Conservation (phyloP, 2,113 vertebrate species). For the Oryzias celebensis region DNA sequence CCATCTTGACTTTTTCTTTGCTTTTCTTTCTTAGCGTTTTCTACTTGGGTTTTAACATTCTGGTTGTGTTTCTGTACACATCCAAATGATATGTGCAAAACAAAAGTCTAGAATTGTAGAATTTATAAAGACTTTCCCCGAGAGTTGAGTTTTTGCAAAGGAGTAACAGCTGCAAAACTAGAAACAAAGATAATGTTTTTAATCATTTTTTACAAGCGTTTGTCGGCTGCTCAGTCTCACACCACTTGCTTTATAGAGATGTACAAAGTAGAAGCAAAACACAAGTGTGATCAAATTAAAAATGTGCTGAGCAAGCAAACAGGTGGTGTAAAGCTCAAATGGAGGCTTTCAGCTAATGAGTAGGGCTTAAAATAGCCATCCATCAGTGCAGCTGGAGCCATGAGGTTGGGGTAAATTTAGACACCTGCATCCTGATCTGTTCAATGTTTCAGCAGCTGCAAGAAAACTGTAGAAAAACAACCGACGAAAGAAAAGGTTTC, state of each 20-base stretch:
- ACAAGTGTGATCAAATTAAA: not conserved
- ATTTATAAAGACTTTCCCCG: too few species aligned
- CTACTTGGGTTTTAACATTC: too few species aligned
- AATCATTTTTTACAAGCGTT: not conserved
- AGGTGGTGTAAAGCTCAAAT: slow-evolving; percentile 26
- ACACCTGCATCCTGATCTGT: slow-evolving; percentile 24
- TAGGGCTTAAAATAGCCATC: slow-evolving; percentile 43
- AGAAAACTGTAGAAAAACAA: not conserved
- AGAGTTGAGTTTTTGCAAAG: too few species aligned
- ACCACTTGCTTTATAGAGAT: not conserved
- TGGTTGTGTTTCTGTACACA: too few species aligned
- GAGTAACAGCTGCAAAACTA: too few species aligned
- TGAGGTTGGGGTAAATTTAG: slow-evolving; percentile 27
- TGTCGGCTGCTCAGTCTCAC: not conserved
- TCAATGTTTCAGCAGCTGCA: slow-evolving; percentile 9
- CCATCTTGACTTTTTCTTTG: too few species aligned
- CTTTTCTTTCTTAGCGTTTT: too few species aligned
- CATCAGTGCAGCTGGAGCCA: slow-evolving; percentile 23
- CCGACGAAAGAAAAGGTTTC: not conserved
- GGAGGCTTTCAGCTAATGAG: slow-evolving; percentile 51
- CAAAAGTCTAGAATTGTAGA: too few species aligned
- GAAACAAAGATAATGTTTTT: not conserved
- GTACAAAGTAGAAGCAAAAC: not conserved
- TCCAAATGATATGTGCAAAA: too few species aligned
- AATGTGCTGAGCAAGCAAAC: slow-evolving; percentile 28